Evolutionary conservation across 2,888 invertebrate genomes (phyloP).

Genomic region (Stegana nigrithorax): DNA sequence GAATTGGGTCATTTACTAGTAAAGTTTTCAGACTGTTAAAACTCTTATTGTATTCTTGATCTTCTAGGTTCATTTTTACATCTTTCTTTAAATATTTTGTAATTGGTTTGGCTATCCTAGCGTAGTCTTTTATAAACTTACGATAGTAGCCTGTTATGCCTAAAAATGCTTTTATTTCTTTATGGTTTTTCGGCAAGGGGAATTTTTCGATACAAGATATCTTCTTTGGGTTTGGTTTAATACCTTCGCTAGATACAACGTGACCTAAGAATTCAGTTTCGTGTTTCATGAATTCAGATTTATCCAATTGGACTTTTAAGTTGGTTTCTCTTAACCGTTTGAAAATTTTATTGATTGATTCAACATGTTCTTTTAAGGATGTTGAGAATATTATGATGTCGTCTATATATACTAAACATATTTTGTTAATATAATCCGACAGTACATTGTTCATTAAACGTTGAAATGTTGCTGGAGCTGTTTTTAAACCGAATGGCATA

Average conservation of each 20-base stretch:
- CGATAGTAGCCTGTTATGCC: constrained; percentile 32
- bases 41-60: constrained; percentile 18
- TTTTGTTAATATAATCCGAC: constrained; percentile 21
- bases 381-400: constrained; percentile 31
- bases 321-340: not conserved
- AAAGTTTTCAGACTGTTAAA: constrained; percentile 25
- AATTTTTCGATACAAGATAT: constrained; percentile 28
- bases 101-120: constrained; percentile 26
- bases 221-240: constrained; percentile 27
- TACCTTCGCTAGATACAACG: constrained; percentile 3
- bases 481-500: constrained; percentile 37
- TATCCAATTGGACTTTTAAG: not conserved
- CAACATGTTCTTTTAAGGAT: constrained; percentile 26
- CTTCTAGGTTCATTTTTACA: constrained; percentile 16
- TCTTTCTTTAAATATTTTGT: constrained; percentile 15
- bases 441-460: constrained; percentile 34
- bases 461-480: constrained; percentile 37
- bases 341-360: constrained; percentile 12
- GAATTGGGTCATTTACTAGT: constrained; percentile 24
- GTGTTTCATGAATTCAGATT: not conserved
- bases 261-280: constrained; percentile 25
- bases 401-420: constrained; percentile 16
- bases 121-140: constrained; percentile 16
- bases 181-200: constrained; percentile 23
- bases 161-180: constrained; percentile 32